Percentiles rank a stretch among this genome's conserved stretches.
phyloP scores from a whole-genome alignment of 1,140 invertebrate species.

The Drosophila tristis region DNA sequence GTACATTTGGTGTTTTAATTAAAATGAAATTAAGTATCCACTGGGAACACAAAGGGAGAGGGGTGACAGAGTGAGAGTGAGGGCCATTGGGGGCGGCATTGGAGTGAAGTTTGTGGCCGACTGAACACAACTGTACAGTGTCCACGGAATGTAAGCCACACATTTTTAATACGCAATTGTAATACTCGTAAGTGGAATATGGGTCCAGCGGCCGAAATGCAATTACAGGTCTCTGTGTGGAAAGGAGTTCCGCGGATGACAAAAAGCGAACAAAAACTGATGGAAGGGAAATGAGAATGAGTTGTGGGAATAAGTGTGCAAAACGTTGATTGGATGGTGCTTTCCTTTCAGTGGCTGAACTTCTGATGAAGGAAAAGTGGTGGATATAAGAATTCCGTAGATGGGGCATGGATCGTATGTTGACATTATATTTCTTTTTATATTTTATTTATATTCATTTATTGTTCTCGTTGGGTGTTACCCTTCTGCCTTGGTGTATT shows the following conservation, averaged over 20 bases:
- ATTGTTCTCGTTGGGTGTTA: too few species aligned
- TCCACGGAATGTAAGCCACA: slow-evolving; percentile 25
- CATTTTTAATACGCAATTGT: slow-evolving; percentile 58
- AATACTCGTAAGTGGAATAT: slow-evolving; percentile 20
- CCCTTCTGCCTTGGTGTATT: too few species aligned
- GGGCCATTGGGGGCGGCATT: too few species aligned
- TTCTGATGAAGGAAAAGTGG: too few species aligned
- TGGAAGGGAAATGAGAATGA: too few species aligned
- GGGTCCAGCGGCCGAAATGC: slow-evolving; percentile 24
- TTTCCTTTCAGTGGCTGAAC: neutral
- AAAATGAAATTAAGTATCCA: slow-evolving; percentile 74
- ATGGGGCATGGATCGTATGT: too few species aligned
- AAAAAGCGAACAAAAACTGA: too few species aligned
- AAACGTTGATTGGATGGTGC: slow-evolving; percentile 20
- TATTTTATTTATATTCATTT: too few species aligned
- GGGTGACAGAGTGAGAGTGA: neutral
- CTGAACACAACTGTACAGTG: slow-evolving; percentile 12
- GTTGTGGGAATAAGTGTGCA: neutral
- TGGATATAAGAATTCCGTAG: too few species aligned
- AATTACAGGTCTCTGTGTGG: slow-evolving; percentile 27
- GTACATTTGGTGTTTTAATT: slow-evolving; percentile 73
- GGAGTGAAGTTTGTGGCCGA: slow-evolving; percentile 14
- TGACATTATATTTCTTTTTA: too few species aligned
- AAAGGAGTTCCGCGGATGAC: too few species aligned
- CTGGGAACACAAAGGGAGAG: slow-evolving; percentile 1